Evolutionary conservation across 2,113 vertebrate genomes (phyloP).

Genomic region (Nycticebus coucang): DNA sequence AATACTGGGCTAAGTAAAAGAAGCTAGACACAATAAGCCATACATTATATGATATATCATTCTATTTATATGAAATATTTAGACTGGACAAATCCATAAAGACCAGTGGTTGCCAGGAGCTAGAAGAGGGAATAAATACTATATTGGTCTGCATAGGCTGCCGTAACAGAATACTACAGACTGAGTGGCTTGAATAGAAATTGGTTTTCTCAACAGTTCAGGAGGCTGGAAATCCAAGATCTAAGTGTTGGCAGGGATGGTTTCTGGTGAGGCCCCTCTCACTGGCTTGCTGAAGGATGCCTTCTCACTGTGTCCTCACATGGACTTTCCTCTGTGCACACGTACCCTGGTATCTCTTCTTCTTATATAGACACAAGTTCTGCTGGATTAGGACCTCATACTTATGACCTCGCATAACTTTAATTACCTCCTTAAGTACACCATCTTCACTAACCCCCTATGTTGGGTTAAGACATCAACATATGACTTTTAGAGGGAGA

Average conservation of each 20-base stretch:
- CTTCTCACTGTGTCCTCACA: background rate
- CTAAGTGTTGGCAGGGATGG: background rate
- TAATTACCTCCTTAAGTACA: background rate
- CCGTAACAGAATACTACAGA: background rate
- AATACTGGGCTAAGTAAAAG: slow-evolving; percentile 15
- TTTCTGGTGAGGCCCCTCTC: background rate
- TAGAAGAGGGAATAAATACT: background rate
- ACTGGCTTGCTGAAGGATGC: background rate
- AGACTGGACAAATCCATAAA: background rate
- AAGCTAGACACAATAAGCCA: background rate
- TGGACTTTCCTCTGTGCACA: background rate
- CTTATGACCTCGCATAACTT: background rate
- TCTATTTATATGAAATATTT: background rate
- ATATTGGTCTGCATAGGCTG: background rate
- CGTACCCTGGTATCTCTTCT: background rate
- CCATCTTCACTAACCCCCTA: background rate
- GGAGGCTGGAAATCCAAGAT: background rate
- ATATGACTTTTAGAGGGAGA: background rate
- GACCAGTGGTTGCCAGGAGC: background rate
- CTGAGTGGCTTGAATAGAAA: background rate
- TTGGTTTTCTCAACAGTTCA: background rate
- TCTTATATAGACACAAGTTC: background rate
- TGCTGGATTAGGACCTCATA: background rate
- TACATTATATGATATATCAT: background rate
- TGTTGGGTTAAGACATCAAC: background rate